Base-by-base conservation (phyloP, 2,797 vertebrate genomes). In the Smutsia gigantea region DNA sequence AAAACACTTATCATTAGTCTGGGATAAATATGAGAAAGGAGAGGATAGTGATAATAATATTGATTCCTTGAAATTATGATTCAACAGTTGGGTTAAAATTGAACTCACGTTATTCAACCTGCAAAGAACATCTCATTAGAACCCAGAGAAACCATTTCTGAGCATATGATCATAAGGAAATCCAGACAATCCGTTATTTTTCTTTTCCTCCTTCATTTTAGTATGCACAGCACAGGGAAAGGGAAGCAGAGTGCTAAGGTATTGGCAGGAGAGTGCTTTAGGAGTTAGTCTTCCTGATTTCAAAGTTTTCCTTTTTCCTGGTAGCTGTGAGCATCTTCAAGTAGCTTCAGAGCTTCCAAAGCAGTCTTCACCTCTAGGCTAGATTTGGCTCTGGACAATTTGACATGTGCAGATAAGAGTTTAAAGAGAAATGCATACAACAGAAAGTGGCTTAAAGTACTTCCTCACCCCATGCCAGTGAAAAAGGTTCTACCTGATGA, bases 261-360 rank as follows among this genome's bases (percentile, higher is more conserved):
- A 82, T 25, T 79, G 71, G 79, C 6, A 27, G 39, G 77, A 82
- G 34, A 92, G 75, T 61, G 78, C 90, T 79, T 68, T 39, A 78
- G 87, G 42, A 92, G 49, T 90, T 71, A 77, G 77, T 96, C 92
- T 94, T 81, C 64, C 75, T 94, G 81, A 92, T 83, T 95, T 82
- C n/a, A 78, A 86, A 90, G 69, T 87, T 93, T 85, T 79, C 21
- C 86, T 79, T 23, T 90, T 96, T 89, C n/a, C 71, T 83, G 49
- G 83, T 79, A 34, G 19, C 96, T 83, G 23, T 0, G 2, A 92
- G 21, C 49, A 88, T 53, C 75, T 68, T 7, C 11, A 29, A 7
- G 3, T 31, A 31, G 57, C 75, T 85, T 88, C 29, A 5, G 4
- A 90, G 89, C 71, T 87, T 78, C 83, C 75, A 79, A 75, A 66